phyloP scores from a whole-genome alignment of 2,888 invertebrate species.

The Netelia virgata region DNA sequence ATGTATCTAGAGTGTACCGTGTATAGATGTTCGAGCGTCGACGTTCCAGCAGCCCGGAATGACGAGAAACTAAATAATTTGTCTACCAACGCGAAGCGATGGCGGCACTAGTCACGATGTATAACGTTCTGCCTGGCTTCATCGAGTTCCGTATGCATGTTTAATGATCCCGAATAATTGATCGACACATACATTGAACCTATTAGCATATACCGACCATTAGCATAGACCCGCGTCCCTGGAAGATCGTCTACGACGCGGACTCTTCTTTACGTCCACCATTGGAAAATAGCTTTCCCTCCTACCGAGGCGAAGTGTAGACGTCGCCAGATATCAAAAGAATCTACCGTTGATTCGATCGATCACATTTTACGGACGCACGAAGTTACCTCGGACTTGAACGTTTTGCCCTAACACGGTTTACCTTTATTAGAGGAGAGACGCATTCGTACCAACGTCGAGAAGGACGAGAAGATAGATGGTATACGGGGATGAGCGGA shows the following conservation, averaged over 20 bases:
- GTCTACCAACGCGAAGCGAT: constrained; percentile 32
- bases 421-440: not conserved
- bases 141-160: constrained; percentile 68
- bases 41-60: constrained; percentile 43
- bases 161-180: constrained; percentile 69
- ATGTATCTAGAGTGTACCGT: constrained; percentile 4
- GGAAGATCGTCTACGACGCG: too few species aligned
- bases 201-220: constrained; percentile 65
- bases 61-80: constrained; percentile 63
- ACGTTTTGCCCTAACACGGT: not conserved
- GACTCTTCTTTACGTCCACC: too few species aligned
- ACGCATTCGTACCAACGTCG: not conserved
- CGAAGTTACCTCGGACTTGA: not conserved
- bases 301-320: not conserved
- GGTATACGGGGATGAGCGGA: not conserved
- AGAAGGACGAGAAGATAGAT: not conserved
- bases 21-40: constrained; percentile 19
- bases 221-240: constrained; percentile 42
- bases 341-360: constrained; percentile 4
- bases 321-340: not conserved
- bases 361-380: not conserved
- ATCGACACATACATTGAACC: constrained; percentile 66
- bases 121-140: constrained; percentile 64
- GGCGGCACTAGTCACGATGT: constrained; percentile 55
- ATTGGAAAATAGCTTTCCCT: too few species aligned